A percentile compares a stretch with the other conserved stretches of the same genome.
Conservation (phyloP, 2,113 vertebrate species). For the Pomatorhinus ruficollis region DNA sequence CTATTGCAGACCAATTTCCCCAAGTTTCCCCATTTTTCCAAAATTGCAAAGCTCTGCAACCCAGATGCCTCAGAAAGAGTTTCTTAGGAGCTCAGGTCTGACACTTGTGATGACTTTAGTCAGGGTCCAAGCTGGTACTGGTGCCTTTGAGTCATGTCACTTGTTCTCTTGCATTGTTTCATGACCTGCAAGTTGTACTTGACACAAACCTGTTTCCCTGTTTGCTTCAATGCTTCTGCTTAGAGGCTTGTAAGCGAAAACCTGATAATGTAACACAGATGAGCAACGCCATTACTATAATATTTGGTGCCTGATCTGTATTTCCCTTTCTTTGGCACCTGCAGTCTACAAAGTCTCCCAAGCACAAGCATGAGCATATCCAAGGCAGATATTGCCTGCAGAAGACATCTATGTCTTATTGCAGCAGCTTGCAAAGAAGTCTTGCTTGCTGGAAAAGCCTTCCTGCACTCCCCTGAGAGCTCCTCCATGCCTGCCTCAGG, state of each 20-base stretch:
- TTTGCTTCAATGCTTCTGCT: background rate
- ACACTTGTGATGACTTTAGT: background rate
- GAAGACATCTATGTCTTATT: background rate
- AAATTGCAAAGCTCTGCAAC: background rate
- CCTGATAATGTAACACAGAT: background rate
- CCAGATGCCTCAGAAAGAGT: background rate
- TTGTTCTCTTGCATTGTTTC: background rate
- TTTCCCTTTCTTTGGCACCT: background rate
- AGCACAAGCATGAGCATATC: background rate
- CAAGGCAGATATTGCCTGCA: background rate
- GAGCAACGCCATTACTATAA: background rate
- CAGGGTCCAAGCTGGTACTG: background rate
- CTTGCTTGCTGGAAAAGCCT: conserved; percentile 24
- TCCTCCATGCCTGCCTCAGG: conserved; percentile 17
- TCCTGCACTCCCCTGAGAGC: conserved; percentile 26
- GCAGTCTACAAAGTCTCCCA: background rate
- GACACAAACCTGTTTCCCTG: background rate
- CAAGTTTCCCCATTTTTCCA: background rate
- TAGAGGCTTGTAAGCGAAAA: background rate
- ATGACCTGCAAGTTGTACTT: background rate
- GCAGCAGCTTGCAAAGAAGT: conserved; percentile 2
- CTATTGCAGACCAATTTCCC: background rate
- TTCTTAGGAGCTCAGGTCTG: background rate
- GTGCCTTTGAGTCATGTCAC: background rate
- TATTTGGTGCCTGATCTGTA: background rate